Evolutionary conservation across 1,140 invertebrate genomes (phyloP).

Genomic region (Thaumatotibia leucotreta): DNA sequence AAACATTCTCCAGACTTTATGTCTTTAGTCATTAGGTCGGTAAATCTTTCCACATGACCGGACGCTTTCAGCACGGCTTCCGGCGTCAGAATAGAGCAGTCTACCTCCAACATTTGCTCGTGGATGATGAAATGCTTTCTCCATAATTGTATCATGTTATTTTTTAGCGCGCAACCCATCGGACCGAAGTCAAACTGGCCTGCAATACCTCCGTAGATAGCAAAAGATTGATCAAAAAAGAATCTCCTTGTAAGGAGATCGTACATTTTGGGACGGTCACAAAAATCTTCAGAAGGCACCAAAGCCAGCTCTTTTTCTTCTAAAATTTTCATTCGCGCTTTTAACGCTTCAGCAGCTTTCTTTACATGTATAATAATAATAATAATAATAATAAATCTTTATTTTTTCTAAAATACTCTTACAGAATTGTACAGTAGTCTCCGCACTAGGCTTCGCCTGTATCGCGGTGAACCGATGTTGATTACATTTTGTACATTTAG

Average conservation of each 20-base stretch:
- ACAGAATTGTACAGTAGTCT: too few relatives aligned
- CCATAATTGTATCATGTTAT: constrained; percentile 96
- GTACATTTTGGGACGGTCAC: constrained; percentile 97
- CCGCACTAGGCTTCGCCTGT: too few relatives aligned
- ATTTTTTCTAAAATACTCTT: too few relatives aligned
- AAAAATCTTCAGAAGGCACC: constrained; percentile 83
- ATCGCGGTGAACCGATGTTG: too few relatives aligned
- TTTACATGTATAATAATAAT: too few relatives aligned
- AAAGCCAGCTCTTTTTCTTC: constrained; percentile 96
- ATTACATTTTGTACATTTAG: too few relatives aligned
- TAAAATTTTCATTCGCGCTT: constrained; percentile 92
- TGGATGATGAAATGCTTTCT: constrained; percentile 97
- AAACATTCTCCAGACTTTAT: constrained; percentile 97
- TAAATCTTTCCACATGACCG: constrained; percentile 99
- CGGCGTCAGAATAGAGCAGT: constrained; percentile 97
- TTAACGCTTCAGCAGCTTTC: constrained; percentile 95
- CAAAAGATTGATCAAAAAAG: constrained; percentile 99
- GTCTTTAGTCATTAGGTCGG: constrained; percentile 99
- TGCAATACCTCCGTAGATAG: constrained; percentile 97
- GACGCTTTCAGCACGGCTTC: constrained; percentile 98
- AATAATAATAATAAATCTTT: too few relatives aligned
- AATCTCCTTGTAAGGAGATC: constrained; percentile 98
- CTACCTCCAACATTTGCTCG: constrained; percentile 99
- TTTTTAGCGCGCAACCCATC: constrained; percentile 99
- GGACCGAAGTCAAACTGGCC: constrained; percentile 97